Conservation (phyloP, 2,113 vertebrate genomes). For the Uropsilus gracilis region DNA sequence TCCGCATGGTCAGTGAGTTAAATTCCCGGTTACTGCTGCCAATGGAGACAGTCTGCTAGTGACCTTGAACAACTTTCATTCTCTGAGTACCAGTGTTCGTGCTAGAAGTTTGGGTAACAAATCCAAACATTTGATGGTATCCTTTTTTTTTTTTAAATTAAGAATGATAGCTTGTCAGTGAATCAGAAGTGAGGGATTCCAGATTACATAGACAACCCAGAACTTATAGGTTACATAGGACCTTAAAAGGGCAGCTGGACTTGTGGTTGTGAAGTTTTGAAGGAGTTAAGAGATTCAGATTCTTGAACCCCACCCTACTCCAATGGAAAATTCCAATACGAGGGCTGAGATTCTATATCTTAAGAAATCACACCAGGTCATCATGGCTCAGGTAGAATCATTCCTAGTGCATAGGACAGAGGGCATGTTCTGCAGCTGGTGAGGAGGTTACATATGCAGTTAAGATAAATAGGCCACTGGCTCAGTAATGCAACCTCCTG, state of each 20-base stretch:
- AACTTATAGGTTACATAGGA: neutral
- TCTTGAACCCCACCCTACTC: neutral
- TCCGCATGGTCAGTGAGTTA: neutral
- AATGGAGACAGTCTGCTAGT: neutral
- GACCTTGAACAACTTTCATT: conserved; percentile 50
- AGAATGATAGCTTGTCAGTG: neutral
- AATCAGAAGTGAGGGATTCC: conserved; percentile 3
- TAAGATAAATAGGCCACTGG: neutral
- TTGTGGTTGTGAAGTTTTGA: neutral
- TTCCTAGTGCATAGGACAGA: neutral
- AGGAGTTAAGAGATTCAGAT: neutral
- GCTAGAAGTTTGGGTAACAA: neutral
- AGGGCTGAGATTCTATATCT: neutral
- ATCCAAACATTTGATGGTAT: neutral
- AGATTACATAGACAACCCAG: neutral
- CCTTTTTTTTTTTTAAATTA: neutral
- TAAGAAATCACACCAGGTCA: neutral
- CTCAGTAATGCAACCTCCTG: neutral
- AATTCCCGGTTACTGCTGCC: neutral
- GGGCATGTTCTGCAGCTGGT: neutral
- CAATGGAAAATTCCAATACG: neutral
- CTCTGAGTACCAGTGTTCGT: neutral
- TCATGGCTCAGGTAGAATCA: neutral
- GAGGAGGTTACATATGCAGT: neutral
- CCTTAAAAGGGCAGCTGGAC: neutral